These are phyloP conservation scores for Limnephilus auricula DNA, from an alignment of 2,888 invertebrate species.

Conservation along the genomic window DNA sequence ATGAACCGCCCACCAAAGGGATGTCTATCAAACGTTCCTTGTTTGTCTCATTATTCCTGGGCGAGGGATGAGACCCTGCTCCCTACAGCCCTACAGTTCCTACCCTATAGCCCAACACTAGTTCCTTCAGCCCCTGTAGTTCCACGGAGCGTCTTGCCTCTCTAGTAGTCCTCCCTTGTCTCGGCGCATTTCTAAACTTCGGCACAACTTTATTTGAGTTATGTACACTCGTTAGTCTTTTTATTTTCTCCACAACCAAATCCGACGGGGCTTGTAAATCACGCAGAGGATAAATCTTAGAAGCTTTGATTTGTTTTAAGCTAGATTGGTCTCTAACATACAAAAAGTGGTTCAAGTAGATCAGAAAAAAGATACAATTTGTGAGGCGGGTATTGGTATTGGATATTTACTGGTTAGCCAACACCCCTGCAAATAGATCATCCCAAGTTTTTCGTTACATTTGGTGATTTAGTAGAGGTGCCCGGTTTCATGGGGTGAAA, in stretches of 20 bases:
- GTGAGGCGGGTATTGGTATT: too few species aligned
- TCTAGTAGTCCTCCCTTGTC: constrained; percentile 19
- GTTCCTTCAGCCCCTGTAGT: not conserved
- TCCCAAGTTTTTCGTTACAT: too few species aligned
- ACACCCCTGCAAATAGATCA: too few species aligned
- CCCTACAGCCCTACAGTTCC: constrained; percentile 7
- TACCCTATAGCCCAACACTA: not conserved
- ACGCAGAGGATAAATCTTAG: not conserved
- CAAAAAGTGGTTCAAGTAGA: not conserved
- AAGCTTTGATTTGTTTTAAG: not conserved
- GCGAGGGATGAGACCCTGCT: constrained; percentile 5
- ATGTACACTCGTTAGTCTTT: constrained; percentile 63
- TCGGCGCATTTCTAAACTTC: constrained; percentile 44
- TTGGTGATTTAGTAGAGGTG: too few species aligned
- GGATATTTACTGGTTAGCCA: too few species aligned
- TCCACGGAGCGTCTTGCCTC: not conserved
- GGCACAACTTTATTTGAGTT: constrained; percentile 60
- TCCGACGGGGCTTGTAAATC: constrained; percentile 43
- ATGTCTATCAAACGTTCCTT: constrained; percentile 60
- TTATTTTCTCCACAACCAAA: constrained; percentile 58
- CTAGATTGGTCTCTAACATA: not conserved
- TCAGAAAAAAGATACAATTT: too few species aligned
- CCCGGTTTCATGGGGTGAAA: too few species aligned
- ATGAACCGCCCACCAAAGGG: constrained; percentile 39
- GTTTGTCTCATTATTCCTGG: constrained; percentile 63